Base-by-base conservation (phyloP, 2,113 vertebrate species). In the Acrocephalus kingi region DNA sequence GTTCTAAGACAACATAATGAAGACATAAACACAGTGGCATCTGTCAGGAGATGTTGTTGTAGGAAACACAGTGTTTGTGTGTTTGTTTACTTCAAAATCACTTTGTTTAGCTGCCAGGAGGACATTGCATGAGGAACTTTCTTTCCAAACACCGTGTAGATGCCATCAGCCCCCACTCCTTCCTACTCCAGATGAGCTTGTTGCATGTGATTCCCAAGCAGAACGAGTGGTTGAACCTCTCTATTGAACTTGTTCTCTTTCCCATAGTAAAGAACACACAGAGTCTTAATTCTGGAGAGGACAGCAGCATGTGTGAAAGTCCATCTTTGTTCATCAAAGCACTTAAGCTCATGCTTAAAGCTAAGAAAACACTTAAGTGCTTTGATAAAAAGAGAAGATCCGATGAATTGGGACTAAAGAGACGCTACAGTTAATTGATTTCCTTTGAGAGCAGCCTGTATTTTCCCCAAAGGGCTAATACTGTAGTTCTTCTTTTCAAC, bases 371-470 rank as follows among this genome's bases (percentile, higher is more conserved):
- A 73, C 76, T 95, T 84, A 93, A 90, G 72, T 75, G 37, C 80
- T 92, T 91, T 87, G 76, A 89, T 90, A 43, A 78, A 93, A 92
- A 73, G 49, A 22, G 69, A 96, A 78, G 51, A 75, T 87, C 63
- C 0, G 0, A 35, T 13, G 8, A 95, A 73, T 1, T 73, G 54
- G 49, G 78, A 87, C 86, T 71, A 84, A 89, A 82, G 49, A 87
- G 56, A 92, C 82, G 86, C 73, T 93, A 54, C 80, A 96, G 87
- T 96, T 92, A 93, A 95, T 87, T 85, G 87, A 94, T 93, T 92
- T 96, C 71, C 90, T 93, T 92, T 96, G 91, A 93, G 83, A 83
- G 72, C 43, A 89, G 92, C 30, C 94, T 74, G 59, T 48, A 35
- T 80, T 93, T 80, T 75, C 76, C 49, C 69, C 59, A 54, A 49